Evolutionary conservation across 2,888 invertebrate genomes (phyloP), one percentile per base, ranked within the genome.

Genomic region (Pocota personata): DNA sequence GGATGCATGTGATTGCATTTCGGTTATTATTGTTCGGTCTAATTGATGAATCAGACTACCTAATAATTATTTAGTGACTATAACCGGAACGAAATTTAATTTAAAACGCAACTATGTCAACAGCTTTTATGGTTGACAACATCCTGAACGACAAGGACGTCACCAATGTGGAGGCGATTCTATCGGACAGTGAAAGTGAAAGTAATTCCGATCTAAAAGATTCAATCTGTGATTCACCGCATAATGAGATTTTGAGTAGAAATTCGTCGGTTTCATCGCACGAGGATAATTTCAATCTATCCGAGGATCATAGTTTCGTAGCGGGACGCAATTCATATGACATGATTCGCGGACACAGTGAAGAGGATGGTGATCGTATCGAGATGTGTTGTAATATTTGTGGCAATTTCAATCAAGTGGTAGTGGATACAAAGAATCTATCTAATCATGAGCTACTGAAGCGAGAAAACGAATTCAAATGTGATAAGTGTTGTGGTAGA

Each of bases 71-170:
- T 72, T 16, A 48, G 19, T 62, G 50, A 72, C 48, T 32, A 58
- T 52, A 66, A 50, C 27, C 71, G 64, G 71, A 10, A 55, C 16
- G 40, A 10, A 73, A 55, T 32, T 43, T 43, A 77, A 52, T 40
- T 5, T 4, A 37, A 37, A 27, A 10, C 37, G 19, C 62, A 77
- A 87, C 72, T 60, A 92, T 92, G 92, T 92, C 92, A 89, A 92
- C 92, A 79, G 91, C 92, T 46, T 92, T 92, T 80, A 88, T 92
- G 86, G 91, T 92, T 87, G 92, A 92, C 88, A 92, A 91, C 87
- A 89, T 91, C 87, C 89, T 92, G 80, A 91, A 91, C 89, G 91
- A 90, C 73, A 92, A 91, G 88, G 90, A 90, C 58, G 88, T 88
- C 37, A 52, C 60, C 66, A 87, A 88, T 76, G 84, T 86, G 32